Evolutionary conservation across 2,113 vertebrate species (phyloP).

Genomic region (Brachyhypopomus occidentalis): DNA sequence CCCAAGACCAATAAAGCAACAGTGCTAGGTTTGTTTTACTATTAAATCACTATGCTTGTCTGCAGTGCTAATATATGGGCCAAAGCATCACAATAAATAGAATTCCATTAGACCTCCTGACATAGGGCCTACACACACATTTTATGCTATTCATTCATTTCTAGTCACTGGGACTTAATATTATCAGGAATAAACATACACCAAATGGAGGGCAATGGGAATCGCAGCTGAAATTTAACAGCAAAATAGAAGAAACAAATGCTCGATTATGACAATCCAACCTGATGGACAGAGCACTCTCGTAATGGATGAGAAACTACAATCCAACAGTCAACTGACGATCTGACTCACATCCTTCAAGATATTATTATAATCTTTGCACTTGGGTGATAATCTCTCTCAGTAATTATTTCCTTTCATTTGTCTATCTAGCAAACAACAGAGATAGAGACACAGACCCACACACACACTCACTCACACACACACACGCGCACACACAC

Average conservation of each 20-base stretch:
- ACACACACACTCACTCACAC: neutral
- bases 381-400: slow-evolving; percentile 7
- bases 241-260: neutral
- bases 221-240: slow-evolving; percentile 27
- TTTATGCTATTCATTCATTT: slow-evolving; percentile 19
- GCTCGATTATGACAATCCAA: neutral
- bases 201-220: slow-evolving; percentile 27
- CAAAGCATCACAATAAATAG: slow-evolving; percentile 41
- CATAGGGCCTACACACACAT: slow-evolving; percentile 21
- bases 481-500: neutral
- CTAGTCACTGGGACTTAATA: slow-evolving; percentile 17
- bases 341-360: slow-evolving; percentile 34
- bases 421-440: neutral
- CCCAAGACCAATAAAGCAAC: slow-evolving; percentile 52
- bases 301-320: slow-evolving; percentile 4
- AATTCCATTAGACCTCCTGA: slow-evolving; percentile 34
- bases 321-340: neutral
- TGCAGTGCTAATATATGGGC: slow-evolving; percentile 32
- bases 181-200: slow-evolving; percentile 28
- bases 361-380: slow-evolving; percentile 21
- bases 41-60: slow-evolving; percentile 33
- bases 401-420: slow-evolving; percentile 18
- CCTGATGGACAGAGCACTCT: neutral
- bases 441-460: neutral
- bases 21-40: slow-evolving; percentile 40